Evolutionary conservation across 2,113 vertebrate species (phyloP).

Genomic region (Lasiurus borealis): DNA sequence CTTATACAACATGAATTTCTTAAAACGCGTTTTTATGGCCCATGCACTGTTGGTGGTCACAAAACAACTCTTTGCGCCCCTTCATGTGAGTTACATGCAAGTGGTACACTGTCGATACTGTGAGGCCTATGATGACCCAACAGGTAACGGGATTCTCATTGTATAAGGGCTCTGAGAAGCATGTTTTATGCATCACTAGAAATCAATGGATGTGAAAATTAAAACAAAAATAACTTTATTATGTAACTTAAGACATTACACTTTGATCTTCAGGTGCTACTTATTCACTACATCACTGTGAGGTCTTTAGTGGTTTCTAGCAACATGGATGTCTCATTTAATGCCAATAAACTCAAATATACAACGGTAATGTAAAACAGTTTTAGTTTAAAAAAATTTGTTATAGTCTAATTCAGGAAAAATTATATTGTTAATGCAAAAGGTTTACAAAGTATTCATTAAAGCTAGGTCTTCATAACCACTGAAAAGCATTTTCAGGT

Average conservation of each 20-base stretch:
- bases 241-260: constrained; percentile 66
- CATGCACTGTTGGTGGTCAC: constrained; percentile 63
- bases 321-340: constrained; percentile 49
- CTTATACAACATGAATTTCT: constrained; percentile 89
- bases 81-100: constrained; percentile 45
- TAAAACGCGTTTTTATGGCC: constrained; percentile 66
- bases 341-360: constrained; percentile 60
- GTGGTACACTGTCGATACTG: background rate
- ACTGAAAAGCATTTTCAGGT: constrained; percentile 32
- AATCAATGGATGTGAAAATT: constrained; percentile 78
- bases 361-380: background rate
- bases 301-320: constrained; percentile 50
- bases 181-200: constrained; percentile 82
- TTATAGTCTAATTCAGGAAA: background rate
- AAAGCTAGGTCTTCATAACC: constrained; percentile 42
- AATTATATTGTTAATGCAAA: background rate
- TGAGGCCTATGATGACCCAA: constrained; percentile 47
- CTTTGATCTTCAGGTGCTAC: constrained; percentile 71
- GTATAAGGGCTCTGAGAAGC: constrained; percentile 90
- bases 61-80: background rate
- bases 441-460: background rate
- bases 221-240: constrained; percentile 74
- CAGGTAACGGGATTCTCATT: constrained; percentile 83
- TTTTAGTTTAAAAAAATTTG: background rate
- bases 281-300: background rate